Evolutionary conservation across 2,888 invertebrate genomes (phyloP).

Genomic region (Pollenia griseotomentosa): DNA sequence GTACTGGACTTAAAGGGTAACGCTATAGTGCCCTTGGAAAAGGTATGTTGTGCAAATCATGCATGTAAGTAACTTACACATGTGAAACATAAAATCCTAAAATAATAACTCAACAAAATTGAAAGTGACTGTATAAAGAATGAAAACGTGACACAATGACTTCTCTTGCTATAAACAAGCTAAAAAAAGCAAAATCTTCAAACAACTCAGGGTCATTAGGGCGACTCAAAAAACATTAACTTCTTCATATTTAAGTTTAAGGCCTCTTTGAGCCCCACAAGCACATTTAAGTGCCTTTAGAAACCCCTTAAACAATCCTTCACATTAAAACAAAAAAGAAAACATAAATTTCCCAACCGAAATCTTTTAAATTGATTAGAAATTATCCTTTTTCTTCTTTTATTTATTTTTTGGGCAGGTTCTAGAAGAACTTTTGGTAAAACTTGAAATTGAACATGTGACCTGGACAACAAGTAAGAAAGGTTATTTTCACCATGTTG

Average conservation of each 20-base stretch:
- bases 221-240: neutral
- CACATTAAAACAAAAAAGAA: neutral
- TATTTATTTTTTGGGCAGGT: slow-evolving; percentile 84
- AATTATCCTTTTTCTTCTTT: neutral
- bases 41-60: slow-evolving; percentile 79
- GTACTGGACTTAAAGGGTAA: slow-evolving; percentile 79
- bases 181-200: neutral
- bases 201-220: slow-evolving; percentile 1
- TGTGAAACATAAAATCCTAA: neutral
- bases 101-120: slow-evolving; percentile 13
- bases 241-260: too few species aligned
- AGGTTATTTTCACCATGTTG: slow-evolving; percentile 89
- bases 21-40: slow-evolving; percentile 88
- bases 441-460: slow-evolving; percentile 88
- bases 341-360: neutral
- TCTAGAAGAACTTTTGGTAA: slow-evolving; percentile 88
- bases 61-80: neutral
- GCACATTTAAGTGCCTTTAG: neutral
- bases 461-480: slow-evolving; percentile 89
- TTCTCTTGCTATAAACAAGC: neutral
- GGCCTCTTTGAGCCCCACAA: neutral
- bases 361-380: slow-evolving; percentile 10
- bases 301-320: too few species aligned
- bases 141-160: slow-evolving; percentile 26
- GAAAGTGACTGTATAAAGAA: slow-evolving; percentile 1